phyloP scores from a whole-genome alignment of 2,113 vertebrate species.

The Aspidoscelis tigris region DNA sequence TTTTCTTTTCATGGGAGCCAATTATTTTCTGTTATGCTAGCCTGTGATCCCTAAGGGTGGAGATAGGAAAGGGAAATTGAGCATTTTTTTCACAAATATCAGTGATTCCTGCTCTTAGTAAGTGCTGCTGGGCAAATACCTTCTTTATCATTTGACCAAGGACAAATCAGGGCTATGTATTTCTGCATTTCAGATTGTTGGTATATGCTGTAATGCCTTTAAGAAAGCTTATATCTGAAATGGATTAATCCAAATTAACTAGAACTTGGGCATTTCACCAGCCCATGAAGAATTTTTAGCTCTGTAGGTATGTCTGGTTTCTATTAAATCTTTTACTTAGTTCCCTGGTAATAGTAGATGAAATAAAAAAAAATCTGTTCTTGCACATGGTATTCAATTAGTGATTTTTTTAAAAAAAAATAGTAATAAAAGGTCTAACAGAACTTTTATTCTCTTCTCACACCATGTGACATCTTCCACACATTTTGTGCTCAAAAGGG shows the following conservation, averaged over 20 bases:
- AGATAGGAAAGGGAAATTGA: conserved; percentile 7
- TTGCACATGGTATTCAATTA: background rate
- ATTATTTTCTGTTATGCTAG: background rate
- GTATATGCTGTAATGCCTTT: conserved; percentile 25
- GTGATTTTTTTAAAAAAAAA: background rate
- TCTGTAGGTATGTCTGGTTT: conserved; percentile 5
- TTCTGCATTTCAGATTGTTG: conserved; percentile 23
- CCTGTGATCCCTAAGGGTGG: rapidly evolving
- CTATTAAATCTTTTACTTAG: conserved; percentile 18
- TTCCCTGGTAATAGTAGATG: background rate
- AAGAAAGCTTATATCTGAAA: conserved; percentile 31
- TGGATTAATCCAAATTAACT: conserved; percentile 1
- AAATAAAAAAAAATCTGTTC: background rate
- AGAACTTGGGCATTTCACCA: conserved; percentile 18
- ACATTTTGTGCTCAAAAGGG: too few species aligned
- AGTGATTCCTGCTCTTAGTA: background rate
- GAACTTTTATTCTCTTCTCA: background rate
- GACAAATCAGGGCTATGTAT: background rate
- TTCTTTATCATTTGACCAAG: conserved; percentile 26
- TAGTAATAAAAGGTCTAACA: background rate
- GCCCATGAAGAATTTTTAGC: conserved; percentile 5
- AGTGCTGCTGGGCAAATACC: conserved; percentile 14
- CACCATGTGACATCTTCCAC: too few species aligned
- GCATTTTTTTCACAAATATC: background rate
- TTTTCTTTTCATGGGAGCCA: background rate